These are phyloP conservation scores for Brachylomia viminalis DNA, from an alignment of 2,888 invertebrate species.

Conservation along the genomic window DNA sequence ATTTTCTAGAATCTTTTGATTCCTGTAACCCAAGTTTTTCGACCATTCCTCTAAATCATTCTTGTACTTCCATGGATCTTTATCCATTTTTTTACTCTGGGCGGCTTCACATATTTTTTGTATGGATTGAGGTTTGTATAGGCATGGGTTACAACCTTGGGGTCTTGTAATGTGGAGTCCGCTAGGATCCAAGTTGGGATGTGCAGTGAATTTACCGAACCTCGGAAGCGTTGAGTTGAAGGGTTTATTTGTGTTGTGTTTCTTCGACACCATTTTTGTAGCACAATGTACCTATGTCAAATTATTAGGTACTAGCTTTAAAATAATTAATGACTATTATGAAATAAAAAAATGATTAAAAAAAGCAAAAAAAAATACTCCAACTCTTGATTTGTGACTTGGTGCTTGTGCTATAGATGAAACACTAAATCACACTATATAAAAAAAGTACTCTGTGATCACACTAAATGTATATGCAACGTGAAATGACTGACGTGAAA, in stretches of 20 bases:
- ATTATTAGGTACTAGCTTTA: background rate
- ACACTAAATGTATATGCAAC: too few species aligned
- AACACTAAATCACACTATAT: too few species aligned
- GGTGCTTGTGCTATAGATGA: too few species aligned
- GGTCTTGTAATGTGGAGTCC: conserved; percentile 76
- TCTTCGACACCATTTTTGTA: conserved; percentile 57
- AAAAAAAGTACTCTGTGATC: too few species aligned
- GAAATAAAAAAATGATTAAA: background rate
- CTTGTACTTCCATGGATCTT: conserved; percentile 84
- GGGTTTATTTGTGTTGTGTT: conserved; percentile 35
- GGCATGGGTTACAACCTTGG: conserved; percentile 80
- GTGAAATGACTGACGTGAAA: background rate
- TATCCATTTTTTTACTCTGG: conserved; percentile 68
- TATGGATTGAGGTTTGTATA: conserved; percentile 77
- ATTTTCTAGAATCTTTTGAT: conserved; percentile 77
- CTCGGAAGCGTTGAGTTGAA: conserved; percentile 76
- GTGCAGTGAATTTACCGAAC: conserved; percentile 78
- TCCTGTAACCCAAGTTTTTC: conserved; percentile 84
- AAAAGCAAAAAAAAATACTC: background rate
- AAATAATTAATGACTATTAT: background rate
- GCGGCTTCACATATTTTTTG: conserved; percentile 75
- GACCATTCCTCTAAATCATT: conserved; percentile 85
- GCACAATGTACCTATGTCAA: background rate
- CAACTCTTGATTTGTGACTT: background rate
- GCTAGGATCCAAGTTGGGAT: conserved; percentile 81